Evolutionary conservation across 2,113 vertebrate species (phyloP).

Genomic region (Podarcis muralis): DNA sequence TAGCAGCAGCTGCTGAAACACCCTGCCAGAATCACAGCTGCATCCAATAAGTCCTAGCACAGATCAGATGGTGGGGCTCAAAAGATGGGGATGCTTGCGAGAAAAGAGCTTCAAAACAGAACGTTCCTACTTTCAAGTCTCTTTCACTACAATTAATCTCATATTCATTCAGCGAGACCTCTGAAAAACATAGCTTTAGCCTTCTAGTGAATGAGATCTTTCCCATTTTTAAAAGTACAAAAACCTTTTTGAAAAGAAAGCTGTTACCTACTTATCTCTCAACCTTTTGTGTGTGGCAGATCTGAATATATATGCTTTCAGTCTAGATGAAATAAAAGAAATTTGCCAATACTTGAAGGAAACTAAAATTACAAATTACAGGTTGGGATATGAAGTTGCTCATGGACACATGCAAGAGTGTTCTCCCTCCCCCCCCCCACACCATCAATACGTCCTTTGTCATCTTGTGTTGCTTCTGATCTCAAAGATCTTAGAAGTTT

Average conservation of each 20-base stretch:
- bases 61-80: not conserved
- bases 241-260: not conserved
- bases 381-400: not conserved
- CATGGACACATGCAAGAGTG: not conserved
- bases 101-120: not conserved
- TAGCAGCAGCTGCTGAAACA: slow-evolving; percentile 20
- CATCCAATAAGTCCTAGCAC: not conserved
- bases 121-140: not conserved
- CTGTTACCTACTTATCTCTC: not conserved
- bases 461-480: not conserved
- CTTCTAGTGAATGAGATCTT: not conserved
- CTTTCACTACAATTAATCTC: not conserved
- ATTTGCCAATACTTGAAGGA: not conserved
- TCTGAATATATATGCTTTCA: not conserved
- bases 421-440: not conserved
- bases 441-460: not conserved
- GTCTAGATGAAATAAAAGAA: not conserved
- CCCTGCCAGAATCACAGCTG: slow-evolving; percentile 1
- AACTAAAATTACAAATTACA: not conserved
- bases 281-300: not conserved
- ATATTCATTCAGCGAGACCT: no score
- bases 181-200: not conserved
- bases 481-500: not conserved
- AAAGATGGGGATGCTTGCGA: not conserved
- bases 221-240: not conserved